These are phyloP conservation scores for Archips xylosteana DNA, from an alignment of 2,888 invertebrate genomes.

Conservation along the genomic window DNA sequence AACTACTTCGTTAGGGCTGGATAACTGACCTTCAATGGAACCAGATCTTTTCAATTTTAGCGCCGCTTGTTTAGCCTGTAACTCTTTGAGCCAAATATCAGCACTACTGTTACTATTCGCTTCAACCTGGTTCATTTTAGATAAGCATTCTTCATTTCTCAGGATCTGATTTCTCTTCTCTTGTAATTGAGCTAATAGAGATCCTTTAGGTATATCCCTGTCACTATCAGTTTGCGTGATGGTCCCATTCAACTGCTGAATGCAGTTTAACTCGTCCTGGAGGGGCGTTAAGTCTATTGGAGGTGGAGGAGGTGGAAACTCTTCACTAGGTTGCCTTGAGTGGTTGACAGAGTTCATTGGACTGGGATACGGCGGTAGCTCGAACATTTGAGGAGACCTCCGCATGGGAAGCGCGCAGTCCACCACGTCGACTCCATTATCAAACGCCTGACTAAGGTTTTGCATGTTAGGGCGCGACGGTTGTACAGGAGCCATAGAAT, in stretches of 20 bases:
- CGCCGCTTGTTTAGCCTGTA: conserved; percentile 91
- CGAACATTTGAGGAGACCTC: conserved; percentile 79
- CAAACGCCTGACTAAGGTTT: conserved; percentile 73
- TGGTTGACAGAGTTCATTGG: conserved; percentile 91
- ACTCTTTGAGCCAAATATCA: conserved; percentile 91
- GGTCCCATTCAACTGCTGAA: conserved; percentile 60
- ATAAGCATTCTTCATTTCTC: conserved; percentile 70
- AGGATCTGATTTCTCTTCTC: conserved; percentile 87
- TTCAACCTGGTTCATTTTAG: conserved; percentile 65
- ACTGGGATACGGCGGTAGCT: conserved; percentile 93
- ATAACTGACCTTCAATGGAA: conserved; percentile 72
- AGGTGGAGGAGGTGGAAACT: conserved; percentile 95
- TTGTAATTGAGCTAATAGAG: conserved; percentile 87
- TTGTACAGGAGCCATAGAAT: conserved; percentile 60
- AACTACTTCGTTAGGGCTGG: conserved; percentile 61
- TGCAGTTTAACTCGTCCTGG: conserved; percentile 85
- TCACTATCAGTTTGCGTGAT: conserved; percentile 64
- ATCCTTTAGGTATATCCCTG: conserved; percentile 69
- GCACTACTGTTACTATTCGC: conserved; percentile 61
- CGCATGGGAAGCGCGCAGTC: conserved; percentile 83
- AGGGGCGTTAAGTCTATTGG: conserved; percentile 89
- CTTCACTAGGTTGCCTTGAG: conserved; percentile 94
- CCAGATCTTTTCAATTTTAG: conserved; percentile 74
- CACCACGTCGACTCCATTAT: conserved; percentile 87
- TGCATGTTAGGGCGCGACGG: conserved; percentile 69